phyloP scores from a whole-genome alignment of 1,140 invertebrate genomes.

The Panagrolaimus sp. region DNA sequence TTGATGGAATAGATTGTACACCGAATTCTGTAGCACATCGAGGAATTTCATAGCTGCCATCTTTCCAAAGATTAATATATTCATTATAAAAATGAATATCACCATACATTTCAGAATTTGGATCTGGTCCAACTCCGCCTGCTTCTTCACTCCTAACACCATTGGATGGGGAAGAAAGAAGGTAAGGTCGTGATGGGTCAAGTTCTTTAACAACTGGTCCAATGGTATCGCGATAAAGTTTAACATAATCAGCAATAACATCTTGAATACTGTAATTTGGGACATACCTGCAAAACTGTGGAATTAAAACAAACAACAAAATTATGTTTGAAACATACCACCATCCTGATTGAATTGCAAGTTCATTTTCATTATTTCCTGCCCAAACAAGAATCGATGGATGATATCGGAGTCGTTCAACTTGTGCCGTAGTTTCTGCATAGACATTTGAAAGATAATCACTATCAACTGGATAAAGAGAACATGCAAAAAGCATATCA shows the following conservation, averaged over 20 bases:
- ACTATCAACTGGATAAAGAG: slow-evolving; percentile 77
- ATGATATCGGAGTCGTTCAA: slow-evolving; percentile 73
- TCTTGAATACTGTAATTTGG: slow-evolving; percentile 31
- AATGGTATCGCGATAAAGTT: slow-evolving; percentile 76
- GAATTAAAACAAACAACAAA: too few species aligned
- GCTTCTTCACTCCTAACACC: slow-evolving; percentile 68
- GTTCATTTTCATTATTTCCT: slow-evolving; percentile 97
- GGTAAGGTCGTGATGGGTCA: slow-evolving; percentile 67
- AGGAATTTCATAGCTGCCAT: slow-evolving; percentile 70
- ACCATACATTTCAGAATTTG: slow-evolving; percentile 73
- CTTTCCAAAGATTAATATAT: slow-evolving; percentile 72
- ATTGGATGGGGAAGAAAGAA: slow-evolving; percentile 86
- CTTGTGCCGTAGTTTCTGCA: slow-evolving; percentile 75
- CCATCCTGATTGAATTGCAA: slow-evolving; percentile 50
- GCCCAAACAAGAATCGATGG: slow-evolving; percentile 77
- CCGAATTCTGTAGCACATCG: slow-evolving; percentile 95
- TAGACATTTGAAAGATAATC: slow-evolving; percentile 71
- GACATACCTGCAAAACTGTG: too few species aligned
- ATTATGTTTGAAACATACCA: too few species aligned
- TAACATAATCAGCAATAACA: slow-evolving; percentile 70
- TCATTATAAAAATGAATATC: slow-evolving; percentile 94
- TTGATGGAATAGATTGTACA: slow-evolving; percentile 77
- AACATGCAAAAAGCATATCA: slow-evolving; percentile 94
- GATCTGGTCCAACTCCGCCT: slow-evolving; percentile 72
- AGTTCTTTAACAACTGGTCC: slow-evolving; percentile 64